phyloP scores from a whole-genome alignment of 2,888 invertebrate genomes.

The Zaprionus obscuricornis region DNA sequence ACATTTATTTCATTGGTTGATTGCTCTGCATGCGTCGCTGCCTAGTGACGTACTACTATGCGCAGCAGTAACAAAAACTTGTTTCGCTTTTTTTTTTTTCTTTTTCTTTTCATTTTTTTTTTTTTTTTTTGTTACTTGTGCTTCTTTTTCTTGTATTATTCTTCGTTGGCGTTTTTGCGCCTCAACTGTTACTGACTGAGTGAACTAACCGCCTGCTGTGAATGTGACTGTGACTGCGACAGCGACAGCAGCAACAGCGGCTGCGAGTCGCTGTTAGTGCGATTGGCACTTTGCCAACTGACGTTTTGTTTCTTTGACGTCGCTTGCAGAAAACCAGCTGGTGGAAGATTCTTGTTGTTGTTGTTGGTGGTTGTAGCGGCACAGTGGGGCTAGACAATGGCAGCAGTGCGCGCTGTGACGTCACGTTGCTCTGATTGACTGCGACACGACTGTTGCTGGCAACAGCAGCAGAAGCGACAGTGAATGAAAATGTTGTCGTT shows the following conservation, averaged over 20 bases:
- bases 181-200: no score
- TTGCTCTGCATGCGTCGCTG: constrained; percentile 50
- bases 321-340: constrained; percentile 59
- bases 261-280: constrained; percentile 1
- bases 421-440: constrained; percentile 28
- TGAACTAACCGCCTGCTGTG: no score
- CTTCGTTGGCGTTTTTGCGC: no score
- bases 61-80: constrained; percentile 62
- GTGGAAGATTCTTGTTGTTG: constrained; percentile 28
- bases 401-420: constrained; percentile 51
- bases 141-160: no score
- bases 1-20: no score
- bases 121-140: no score
- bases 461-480: no score
- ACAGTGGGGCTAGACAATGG: constrained; percentile 71
- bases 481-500: constrained; percentile 55
- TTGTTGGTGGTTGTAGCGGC: constrained; percentile 33
- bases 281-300: constrained; percentile 66
- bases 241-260: constrained; percentile 8
- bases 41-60: constrained; percentile 72
- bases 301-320: constrained; percentile 47
- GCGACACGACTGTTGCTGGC: constrained; percentile 9
- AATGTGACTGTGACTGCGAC: no score
- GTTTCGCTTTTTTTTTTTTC: constrained; percentile 59
- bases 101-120: constrained; percentile 19